Evolutionary conservation across 1,140 invertebrate genomes (phyloP), one percentile per base, ranked within the genome.

Genomic region (Drosophila grimshawi): DNA sequence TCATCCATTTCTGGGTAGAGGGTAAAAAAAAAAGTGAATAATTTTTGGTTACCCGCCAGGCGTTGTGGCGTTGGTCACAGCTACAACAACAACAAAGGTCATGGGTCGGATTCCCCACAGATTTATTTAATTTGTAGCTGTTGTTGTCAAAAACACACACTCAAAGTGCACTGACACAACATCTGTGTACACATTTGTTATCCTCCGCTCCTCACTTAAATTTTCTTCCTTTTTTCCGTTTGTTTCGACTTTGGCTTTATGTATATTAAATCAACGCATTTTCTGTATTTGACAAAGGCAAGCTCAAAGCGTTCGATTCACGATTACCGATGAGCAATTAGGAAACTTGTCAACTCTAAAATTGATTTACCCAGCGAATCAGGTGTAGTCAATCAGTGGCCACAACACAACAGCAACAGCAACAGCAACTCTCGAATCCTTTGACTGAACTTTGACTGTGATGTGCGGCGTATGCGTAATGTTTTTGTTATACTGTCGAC

Each of bases 261-360:
- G 51, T 72, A 61, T 76, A 66, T 45, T 62, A 65, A 71, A 66
- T 62, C 72, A 76, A 73, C 62, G 57, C 49, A 32, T 35, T 71
- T 49, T 59, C 43, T 57, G 29, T 65, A 51, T 57, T 65, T 71
- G 68, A 71, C 61, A 71, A 56, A 53, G 49, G 59, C 51, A 55
- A 69, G 19, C 19, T n/a, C 8, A 3, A 35, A 5, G 19, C 33
- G 43, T 61, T 48, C 41, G 62, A 48, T 45, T 8, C 37, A 53
- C 62, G 48, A 51, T 32, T 68, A 45, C 11, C 30, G 35, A 27
- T 48, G 11, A 39, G 5, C 35, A 30, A 59, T 52, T 59, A 48
- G 8, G 53, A 46, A 65, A 19, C 19, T 19, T 19, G 19, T 19
- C 19, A 1, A 19, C 19, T 19, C 19, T 19, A 19, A 19, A 19